Base-by-base conservation (phyloP, 2,888 invertebrate species). In the Sussaba pulchella region DNA sequence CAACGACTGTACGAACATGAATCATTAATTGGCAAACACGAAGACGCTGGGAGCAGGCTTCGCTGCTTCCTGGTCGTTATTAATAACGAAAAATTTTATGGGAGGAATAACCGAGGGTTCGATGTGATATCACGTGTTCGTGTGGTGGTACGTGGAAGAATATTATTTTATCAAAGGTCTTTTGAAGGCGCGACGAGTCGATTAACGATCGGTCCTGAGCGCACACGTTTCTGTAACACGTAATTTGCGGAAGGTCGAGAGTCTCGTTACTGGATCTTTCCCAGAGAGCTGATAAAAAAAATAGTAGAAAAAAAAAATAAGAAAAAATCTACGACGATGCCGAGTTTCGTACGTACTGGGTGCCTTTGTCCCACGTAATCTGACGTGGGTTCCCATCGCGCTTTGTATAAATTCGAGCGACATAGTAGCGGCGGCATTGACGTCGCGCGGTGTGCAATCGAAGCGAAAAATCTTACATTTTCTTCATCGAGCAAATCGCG, bases 221-320 rank as follows among this genome's bases (percentile, higher is more conserved):
- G 17, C 12, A 36, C 19, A 31, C 26, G 47, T 31, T 14, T 17
- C 47, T 21, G 26, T 2, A 24, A n/a, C 24, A 12, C 57, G 10
- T 19, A 19, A 19, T 41, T 54, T 69, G 2, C 24, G 41, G 67
- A 69, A 69, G 67, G 67, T 69, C 67, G 52, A 54, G 36, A 69
- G 67, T 19, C 67, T 69, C 67, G 50, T 69, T 69, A 54, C 47
- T 50, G 10, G 10, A 21, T 14, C 12, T 14, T 24, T 69, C 67
- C 41, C 52, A n/a, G 50, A 69, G 54, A 19, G 41, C 26, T 39
- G n/a, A 52, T 19, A 54, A 69, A 67, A 67, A 41, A 54, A 21
- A n/a, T n/a, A n/a, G n/a, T n/a, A n/a, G n/a, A n/a, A n/a, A n/a
- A n/a, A n/a, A n/a, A n/a, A n/a, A n/a, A n/a, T n/a, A n/a, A n/a